Evolutionary conservation across 2,888 invertebrate genomes (phyloP), one percentile per base, ranked within the genome.

Genomic region (Cryptocephalus primarius): DNA sequence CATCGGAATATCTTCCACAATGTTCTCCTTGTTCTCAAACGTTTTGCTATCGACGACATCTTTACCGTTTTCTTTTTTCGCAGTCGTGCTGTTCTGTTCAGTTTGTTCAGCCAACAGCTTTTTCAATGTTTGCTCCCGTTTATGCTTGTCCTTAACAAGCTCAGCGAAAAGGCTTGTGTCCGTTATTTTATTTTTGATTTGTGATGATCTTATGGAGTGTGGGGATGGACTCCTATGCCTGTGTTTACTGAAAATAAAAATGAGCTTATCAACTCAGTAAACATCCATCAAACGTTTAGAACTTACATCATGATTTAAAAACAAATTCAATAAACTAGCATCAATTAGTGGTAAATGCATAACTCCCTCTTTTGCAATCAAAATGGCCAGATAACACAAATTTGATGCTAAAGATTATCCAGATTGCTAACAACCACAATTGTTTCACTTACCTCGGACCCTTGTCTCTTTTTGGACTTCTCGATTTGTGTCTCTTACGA

Each of bases 81-180:
- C 14, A 14, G 40, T 32, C 1, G 41, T 13, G 22, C 44, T 48
- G 36, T 52, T 55, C 42, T 56, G 52, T 79, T 60, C 80, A 80
- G 49, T 43, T 38, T 49, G 46, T 32, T 52, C 48, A 1, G 46
- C 49, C 10, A 85, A 66, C 6, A 22, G 22, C 65, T 82, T 85
- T 69, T 80, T 76, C 48, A 78, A 68, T 45, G 87, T 88, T 66
- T 87, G 76, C 48, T 86, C 85, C 8, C 88, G 76, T 74, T 86
- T 87, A 56, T 87, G 86, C 56, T 84, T 81, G 62, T 88, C 87
- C 63, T 90, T 90, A 10, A 91, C 88, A 50, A 92, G 75, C 69
- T 91, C 89, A 0, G 91, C 91, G 65, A 92, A 92, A 9, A 92
- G 75, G 65, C 90, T 90, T 8, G 91, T 91, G 59, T 89, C 88